A percentile compares a stretch with the other conserved stretches of the same genome.
Conservation (phyloP, 2,888 invertebrate species). For the Amblyteles armatorius region DNA sequence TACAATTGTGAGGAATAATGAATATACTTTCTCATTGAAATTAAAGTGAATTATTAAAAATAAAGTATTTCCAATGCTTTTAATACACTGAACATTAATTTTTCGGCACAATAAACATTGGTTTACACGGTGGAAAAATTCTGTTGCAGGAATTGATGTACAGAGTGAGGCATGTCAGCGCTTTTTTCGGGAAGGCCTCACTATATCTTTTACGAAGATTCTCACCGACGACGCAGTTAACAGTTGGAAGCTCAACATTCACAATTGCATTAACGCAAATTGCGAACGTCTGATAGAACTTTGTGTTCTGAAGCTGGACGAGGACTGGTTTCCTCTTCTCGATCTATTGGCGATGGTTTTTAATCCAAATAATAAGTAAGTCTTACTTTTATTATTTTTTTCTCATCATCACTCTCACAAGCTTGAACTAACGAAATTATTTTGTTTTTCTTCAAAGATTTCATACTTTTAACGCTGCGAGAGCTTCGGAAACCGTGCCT, state of each 20-base stretch:
- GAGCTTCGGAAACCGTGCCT: conserved; percentile 90
- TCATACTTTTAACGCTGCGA: conserved; percentile 93
- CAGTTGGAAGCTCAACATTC: conserved; percentile 99
- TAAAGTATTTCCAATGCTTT: too few relatives aligned
- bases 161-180: conserved; percentile 96
- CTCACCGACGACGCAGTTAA: conserved; percentile 98
- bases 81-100: too few relatives aligned
- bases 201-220: conserved; percentile 97
- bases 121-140: neutral
- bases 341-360: conserved; percentile 97
- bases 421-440: neutral
- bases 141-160: conserved; percentile 91
- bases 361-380: conserved; percentile 97
- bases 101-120: neutral
- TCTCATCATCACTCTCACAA: neutral
- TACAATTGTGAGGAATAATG: too few relatives aligned
- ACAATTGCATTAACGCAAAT: conserved; percentile 97
- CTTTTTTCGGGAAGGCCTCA: conserved; percentile 97
- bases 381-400: conserved; percentile 56
- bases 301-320: conserved; percentile 95
- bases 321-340: conserved; percentile 96
- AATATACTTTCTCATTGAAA: too few relatives aligned
- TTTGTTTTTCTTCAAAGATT: conserved; percentile 86
- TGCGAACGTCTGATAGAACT: conserved; percentile 96
- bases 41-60: too few relatives aligned